These are phyloP conservation scores for Hemaris fuciformis DNA, from an alignment of 2,888 invertebrate species.

Conservation along the genomic window DNA sequence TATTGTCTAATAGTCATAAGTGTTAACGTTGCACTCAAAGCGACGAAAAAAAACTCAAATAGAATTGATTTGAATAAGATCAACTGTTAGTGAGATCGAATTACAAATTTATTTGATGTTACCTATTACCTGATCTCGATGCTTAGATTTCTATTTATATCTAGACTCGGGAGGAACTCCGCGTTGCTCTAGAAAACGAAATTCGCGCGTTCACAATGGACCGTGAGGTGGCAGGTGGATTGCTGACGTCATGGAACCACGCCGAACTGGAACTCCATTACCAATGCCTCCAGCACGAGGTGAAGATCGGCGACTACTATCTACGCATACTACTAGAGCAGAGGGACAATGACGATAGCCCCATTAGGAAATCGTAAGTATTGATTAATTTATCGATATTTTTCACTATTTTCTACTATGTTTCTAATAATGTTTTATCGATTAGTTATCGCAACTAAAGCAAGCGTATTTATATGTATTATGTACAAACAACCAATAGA, in stretches of 20 bases:
- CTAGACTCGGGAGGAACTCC: conserved; percentile 96
- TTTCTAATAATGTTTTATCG: too few species aligned
- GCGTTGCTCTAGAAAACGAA: conserved; percentile 95
- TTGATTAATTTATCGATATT: background rate
- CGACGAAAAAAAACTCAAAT: too few species aligned
- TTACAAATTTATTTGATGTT: too few species aligned
- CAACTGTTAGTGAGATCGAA: too few species aligned
- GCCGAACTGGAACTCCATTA: conserved; percentile 97
- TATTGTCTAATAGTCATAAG: too few species aligned
- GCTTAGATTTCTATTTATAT: background rate
- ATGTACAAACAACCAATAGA: too few species aligned
- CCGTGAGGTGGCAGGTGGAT: conserved; percentile 92
- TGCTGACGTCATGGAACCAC: conserved; percentile 98
- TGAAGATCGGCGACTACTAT: conserved; percentile 99
- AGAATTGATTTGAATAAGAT: too few species aligned
- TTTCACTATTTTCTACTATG: too few species aligned
- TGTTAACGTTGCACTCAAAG: too few species aligned
- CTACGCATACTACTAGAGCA: conserved; percentile 96
- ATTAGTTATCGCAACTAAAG: too few species aligned
- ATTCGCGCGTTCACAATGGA: conserved; percentile 94
- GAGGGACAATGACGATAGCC: conserved; percentile 90
- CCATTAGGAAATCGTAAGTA: conserved; percentile 94
- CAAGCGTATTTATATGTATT: too few species aligned
- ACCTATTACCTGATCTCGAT: too few species aligned
- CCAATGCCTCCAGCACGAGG: conserved; percentile 96